A percentile compares a stretch with the other conserved stretches of the same genome.
phyloP scores from a whole-genome alignment of 2,113 vertebrate species.

The Crotalus horridus region DNA sequence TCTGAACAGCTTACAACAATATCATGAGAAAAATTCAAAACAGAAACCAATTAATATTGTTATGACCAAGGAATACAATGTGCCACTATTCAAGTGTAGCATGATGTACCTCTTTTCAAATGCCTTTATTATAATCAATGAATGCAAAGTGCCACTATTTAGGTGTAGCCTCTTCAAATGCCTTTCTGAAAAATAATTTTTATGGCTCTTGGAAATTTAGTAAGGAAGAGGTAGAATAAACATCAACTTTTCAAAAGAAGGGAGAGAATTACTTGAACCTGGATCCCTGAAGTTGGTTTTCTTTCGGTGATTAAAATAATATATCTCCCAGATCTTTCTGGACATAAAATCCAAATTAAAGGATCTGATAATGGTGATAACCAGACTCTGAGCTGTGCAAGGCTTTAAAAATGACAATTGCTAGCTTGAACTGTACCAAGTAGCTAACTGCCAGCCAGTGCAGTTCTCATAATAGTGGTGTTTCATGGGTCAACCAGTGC shows the following conservation, averaged over 20 bases:
- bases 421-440: not conserved
- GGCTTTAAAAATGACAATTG: not conserved
- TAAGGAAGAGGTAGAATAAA: not conserved
- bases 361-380: not conserved
- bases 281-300: not conserved
- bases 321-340: not conserved
- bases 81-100: not conserved
- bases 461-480: not conserved
- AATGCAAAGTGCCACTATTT: not conserved
- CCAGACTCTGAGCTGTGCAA: not conserved
- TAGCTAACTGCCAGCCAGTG: not conserved
- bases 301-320: not conserved
- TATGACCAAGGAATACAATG: not conserved
- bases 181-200: not conserved
- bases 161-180: not conserved
- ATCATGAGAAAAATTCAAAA: not conserved
- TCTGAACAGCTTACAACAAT: not conserved
- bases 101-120: not conserved
- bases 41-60: not conserved
- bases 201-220: not conserved
- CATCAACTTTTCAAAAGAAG: not conserved
- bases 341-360: not conserved
- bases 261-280: not conserved
- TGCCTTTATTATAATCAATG: not conserved
- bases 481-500: not conserved